Conservation (phyloP, 2,888 invertebrate genomes). For the Ophion slaviceki region DNA sequence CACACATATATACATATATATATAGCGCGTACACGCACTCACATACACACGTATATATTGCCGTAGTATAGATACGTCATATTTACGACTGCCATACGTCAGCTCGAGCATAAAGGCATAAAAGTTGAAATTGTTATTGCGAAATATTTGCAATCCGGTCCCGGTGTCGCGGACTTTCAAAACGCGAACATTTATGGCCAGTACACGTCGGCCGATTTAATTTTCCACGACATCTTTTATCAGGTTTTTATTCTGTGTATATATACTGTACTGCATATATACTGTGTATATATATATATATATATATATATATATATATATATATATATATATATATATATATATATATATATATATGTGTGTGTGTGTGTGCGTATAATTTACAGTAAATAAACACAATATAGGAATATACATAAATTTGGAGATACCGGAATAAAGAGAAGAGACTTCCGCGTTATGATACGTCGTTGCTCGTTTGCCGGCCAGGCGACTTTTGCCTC, state of each 20-base stretch:
- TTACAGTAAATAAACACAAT: too few relatives aligned
- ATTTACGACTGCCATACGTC: conserved; percentile 19
- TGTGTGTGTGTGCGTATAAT: too few relatives aligned
- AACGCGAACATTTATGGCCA: conserved; percentile 2
- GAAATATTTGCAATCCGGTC: conserved; percentile 45
- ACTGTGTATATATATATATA: too few relatives aligned
- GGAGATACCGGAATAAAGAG: background rate
- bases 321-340: too few relatives aligned
- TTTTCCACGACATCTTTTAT: conserved; percentile 7
- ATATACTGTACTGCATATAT: too few relatives aligned
- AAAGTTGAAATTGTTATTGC: conserved; percentile 42
- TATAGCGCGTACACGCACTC: background rate
- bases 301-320: too few relatives aligned
- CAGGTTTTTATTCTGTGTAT: background rate
- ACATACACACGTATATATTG: background rate
- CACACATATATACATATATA: background rate
- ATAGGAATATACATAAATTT: background rate
- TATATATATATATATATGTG: too few relatives aligned
- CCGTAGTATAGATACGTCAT: background rate
- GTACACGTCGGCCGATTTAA: background rate
- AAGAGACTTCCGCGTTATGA: too few relatives aligned
- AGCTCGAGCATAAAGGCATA: conserved; percentile 35
- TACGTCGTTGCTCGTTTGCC: too few relatives aligned
- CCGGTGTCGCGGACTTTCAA: conserved; percentile 4
- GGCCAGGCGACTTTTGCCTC: too few relatives aligned